Conservation (phyloP, 1,140 invertebrate genomes). For the Philaenus spumarius region DNA sequence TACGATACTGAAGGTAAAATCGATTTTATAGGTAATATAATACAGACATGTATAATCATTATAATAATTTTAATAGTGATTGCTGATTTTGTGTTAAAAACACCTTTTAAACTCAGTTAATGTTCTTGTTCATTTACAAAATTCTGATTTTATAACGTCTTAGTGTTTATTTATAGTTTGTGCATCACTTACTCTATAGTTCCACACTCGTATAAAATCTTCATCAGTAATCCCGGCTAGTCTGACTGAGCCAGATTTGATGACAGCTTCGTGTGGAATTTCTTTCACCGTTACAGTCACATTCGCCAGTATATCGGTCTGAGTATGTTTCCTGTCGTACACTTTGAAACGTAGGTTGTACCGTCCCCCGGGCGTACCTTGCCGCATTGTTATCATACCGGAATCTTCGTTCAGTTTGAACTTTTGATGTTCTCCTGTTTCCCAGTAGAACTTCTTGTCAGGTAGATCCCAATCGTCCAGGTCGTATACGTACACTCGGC, state of each 20-base stretch:
- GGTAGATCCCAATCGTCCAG: slow-evolving; percentile 95
- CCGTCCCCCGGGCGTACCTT: slow-evolving; percentile 78
- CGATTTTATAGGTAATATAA: too few species aligned
- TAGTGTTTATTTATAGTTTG: too few species aligned
- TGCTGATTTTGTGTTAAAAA: too few species aligned
- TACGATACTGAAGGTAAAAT: too few species aligned
- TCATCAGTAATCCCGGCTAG: slow-evolving; percentile 93
- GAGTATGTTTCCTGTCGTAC: slow-evolving; percentile 78
- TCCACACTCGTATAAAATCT: slow-evolving; percentile 92
- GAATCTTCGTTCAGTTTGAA: slow-evolving; percentile 86
- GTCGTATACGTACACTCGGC: slow-evolving; percentile 93
- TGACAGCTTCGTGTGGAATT: slow-evolving; percentile 90
- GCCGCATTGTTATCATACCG: slow-evolving; percentile 92
- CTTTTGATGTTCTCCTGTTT: slow-evolving; percentile 68
- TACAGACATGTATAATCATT: too few species aligned
- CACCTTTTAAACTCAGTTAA: too few species aligned
- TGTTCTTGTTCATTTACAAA: too few species aligned
- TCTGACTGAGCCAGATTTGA: slow-evolving; percentile 90
- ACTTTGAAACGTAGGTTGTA: slow-evolving; percentile 86
- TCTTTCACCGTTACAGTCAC: slow-evolving; percentile 89
- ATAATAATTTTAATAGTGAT: too few species aligned
- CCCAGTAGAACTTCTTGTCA: slow-evolving; percentile 96
- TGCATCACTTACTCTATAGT: slow-evolving; percentile 66
- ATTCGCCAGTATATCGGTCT: slow-evolving; percentile 85
- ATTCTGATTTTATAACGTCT: too few species aligned